Evolutionary conservation across 1,140 invertebrate genomes (phyloP).

Genomic region (Gonioctena quinquepunctata): DNA sequence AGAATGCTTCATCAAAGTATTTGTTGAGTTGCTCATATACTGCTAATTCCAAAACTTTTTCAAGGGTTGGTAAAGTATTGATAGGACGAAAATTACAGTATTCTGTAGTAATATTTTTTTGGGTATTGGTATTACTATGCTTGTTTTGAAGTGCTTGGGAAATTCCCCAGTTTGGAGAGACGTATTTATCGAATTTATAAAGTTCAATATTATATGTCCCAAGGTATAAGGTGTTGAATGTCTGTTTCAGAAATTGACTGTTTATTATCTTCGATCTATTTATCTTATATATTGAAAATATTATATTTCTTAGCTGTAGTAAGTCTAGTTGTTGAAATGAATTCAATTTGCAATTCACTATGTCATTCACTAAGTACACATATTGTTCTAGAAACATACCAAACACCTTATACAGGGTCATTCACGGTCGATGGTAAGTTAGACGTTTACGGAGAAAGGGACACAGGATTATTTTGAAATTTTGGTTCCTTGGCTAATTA

Average conservation of each 20-base stretch:
- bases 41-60: constrained; percentile 2
- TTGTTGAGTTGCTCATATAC: not conserved
- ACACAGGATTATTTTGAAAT: too few relatives aligned
- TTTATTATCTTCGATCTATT: not conserved
- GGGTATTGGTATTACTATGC: too few relatives aligned
- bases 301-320: not conserved
- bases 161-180: not conserved
- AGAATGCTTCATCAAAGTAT: constrained; percentile 5
- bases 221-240: constrained; percentile 4
- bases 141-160: not conserved
- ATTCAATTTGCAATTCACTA: too few relatives aligned
- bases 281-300: not conserved
- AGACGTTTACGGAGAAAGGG: too few relatives aligned
- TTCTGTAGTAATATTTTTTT: not conserved
- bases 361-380: too few relatives aligned
- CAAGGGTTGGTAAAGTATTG: constrained; percentile 4
- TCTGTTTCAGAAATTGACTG: not conserved
- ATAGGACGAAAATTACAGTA: not conserved
- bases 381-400: too few relatives aligned
- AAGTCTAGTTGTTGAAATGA: too few relatives aligned
- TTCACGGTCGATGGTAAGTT: too few relatives aligned
- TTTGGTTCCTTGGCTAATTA: too few relatives aligned
- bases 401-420: too few relatives aligned
- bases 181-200: not conserved
- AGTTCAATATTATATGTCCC: constrained; percentile 1